Base-by-base conservation (phyloP, 2,888 invertebrate species). In the Ophion ellenae region DNA sequence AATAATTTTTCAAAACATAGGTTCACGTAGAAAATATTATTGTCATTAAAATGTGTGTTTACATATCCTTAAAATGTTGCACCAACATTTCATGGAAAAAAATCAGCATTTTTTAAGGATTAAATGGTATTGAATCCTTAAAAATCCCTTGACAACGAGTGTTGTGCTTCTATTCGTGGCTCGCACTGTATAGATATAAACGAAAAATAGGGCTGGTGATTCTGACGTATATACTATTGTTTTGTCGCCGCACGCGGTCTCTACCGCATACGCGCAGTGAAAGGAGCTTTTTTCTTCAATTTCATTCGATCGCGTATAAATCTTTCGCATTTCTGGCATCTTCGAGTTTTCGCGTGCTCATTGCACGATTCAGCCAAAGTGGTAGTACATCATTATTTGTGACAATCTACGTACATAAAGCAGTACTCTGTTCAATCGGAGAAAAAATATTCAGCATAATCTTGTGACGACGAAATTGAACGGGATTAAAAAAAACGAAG, bases 261-360 rank as follows among this genome's bases (percentile, higher is more conserved):
- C 32, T 11, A 32, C 17, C 57, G 40, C 20, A 32, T 53, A 63
- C 66, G 28, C 40, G 63, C 81, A 69, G 81, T 81, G 81, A 81
- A 70, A 81, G 75, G 75, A 61, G 24, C 75, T 59, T 57, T 28
- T 66, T 47, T 69, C 69, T 74, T 10, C 61, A 69, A 40, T 81
- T 75, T 63, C 69, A 81, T 75, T 81, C 70, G 69, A 75, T 70
- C 69, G 63, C 81, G 67, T 69, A 75, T 75, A 74, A 63, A 67
- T 75, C 61, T 69, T 45, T 74, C 74, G 74, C 69, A 61, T 47
- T 81, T 75, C 20, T 69, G 75, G 69, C 81, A 61, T 57, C 36
- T 14, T 53, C 32, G 57, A 66, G 67, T 57, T 53, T 6, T 67
- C 57, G 10, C 61, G 61, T 20, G n/a, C n/a, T 61, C n/a, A 17